Conservation (phyloP, 2,888 invertebrate genomes). For the Cepaea hortensis region DNA sequence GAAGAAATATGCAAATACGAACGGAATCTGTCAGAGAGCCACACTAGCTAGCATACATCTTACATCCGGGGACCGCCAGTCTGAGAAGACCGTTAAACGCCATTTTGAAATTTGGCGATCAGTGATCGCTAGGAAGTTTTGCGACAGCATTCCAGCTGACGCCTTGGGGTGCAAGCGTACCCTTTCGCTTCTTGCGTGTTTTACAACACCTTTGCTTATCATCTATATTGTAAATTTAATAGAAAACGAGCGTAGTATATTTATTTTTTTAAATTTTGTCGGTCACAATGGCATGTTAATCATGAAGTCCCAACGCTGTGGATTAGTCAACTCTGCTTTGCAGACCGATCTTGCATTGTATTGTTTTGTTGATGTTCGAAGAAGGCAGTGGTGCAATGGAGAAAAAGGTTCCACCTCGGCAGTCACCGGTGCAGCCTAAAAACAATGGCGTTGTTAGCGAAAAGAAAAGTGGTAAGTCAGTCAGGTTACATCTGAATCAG, state of each 20-base stretch:
- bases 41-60: not conserved
- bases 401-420: conserved; percentile 66
- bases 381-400: conserved; percentile 67
- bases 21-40: too few species aligned
- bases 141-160: conserved; percentile 49
- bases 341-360: conserved; percentile 47
- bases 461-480: conserved; percentile 59
- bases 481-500: not conserved
- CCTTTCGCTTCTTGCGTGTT: conserved; percentile 16
- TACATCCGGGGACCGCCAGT: conserved; percentile 12
- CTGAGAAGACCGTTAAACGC: conserved; percentile 42
- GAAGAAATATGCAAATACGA: too few species aligned
- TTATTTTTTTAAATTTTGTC: conserved; percentile 35
- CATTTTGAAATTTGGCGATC: conserved; percentile 49
- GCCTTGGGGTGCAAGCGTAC: conserved; percentile 48
- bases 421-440: conserved; percentile 64
- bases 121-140: conserved; percentile 42
- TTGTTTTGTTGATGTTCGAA: conserved; percentile 66
- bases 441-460: conserved; percentile 56
- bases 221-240: not conserved
- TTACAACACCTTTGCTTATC: not conserved
- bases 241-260: not conserved
- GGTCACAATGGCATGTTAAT: conserved; percentile 49
- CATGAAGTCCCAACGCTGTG: conserved; percentile 47
- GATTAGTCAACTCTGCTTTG: conserved; percentile 51